Evolutionary conservation across 2,113 vertebrate species (phyloP).

Genomic region (Rhinolophus ferrumequinum): DNA sequence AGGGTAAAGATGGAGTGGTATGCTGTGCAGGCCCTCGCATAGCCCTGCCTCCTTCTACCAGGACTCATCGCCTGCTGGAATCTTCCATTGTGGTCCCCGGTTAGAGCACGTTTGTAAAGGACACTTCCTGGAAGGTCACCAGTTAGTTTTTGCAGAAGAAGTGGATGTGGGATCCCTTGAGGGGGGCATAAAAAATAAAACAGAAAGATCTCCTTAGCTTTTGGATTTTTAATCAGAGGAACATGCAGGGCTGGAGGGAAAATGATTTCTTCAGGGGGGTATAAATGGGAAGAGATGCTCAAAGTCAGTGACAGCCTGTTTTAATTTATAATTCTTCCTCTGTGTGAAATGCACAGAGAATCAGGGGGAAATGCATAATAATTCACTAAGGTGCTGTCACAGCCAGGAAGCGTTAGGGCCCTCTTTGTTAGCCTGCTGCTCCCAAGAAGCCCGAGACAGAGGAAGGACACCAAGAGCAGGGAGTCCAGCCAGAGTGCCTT

Average conservation of each 20-base stretch:
- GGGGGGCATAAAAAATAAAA: slow-evolving; percentile 75
- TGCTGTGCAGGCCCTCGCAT: neutral
- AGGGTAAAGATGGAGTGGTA: rapidly evolving
- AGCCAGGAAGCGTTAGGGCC: slow-evolving; percentile 62
- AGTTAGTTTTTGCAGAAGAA: slow-evolving; percentile 76
- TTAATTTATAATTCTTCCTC: slow-evolving; percentile 82
- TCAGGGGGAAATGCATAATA: slow-evolving; percentile 70
- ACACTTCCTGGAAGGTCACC: slow-evolving; percentile 63
- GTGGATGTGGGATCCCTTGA: slow-evolving; percentile 73
- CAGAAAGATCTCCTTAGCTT: slow-evolving; percentile 73
- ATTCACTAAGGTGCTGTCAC: slow-evolving; percentile 75
- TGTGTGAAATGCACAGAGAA: slow-evolving; percentile 71
- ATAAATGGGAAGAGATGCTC: slow-evolving; percentile 78
- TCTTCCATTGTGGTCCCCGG: neutral
- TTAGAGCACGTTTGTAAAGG: slow-evolving; percentile 22
- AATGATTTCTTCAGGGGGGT: slow-evolving; percentile 78
- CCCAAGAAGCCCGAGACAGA: slow-evolving; percentile 39
- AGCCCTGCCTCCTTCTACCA: neutral
- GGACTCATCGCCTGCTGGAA: neutral
- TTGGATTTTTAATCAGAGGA: slow-evolving; percentile 83
- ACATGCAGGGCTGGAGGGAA: slow-evolving; percentile 52
- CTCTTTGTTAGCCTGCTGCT: slow-evolving; percentile 39
- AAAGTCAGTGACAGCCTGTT: slow-evolving; percentile 76
- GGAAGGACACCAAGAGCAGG: neutral
- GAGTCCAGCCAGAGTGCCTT: neutral